Evolutionary conservation across 2,113 vertebrate species (phyloP), one percentile per base, ranked within the genome.

Genomic region (Bucco capensis): DNA sequence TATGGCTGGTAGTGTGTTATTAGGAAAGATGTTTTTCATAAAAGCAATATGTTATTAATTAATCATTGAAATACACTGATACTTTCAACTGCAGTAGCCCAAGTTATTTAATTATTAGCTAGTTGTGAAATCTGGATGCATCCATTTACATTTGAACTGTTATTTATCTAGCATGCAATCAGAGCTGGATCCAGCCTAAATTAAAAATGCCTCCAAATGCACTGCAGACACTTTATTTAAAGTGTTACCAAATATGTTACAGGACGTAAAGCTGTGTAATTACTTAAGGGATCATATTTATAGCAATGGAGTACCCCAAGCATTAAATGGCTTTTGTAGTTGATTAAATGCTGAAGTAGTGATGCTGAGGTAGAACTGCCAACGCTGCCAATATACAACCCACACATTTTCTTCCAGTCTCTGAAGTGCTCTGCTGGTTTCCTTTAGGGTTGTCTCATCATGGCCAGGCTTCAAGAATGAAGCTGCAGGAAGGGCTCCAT

Each of bases 261-360:
- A 95, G 93, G 80, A 95, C 44, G 49, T 94, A 96, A 95, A 94
- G 83, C 90, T 90, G 37, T 90, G 83, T 90, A 95, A 95, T 94
- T 95, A 90, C 90, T 96, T 92, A 94, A 69, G 90, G 80, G 80
- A 92, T 93, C 83, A 75, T 95, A 95, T 96, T 95, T 95, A 93
- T 93, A 92, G 83, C 73, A 70, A 4, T 94, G 66, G 37, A 95
- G 88, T 50, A 93, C 88, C 61, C 93, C 86, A 94, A 90, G 86
- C 86, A 88, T 95, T 95, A 91, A 95, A 95, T 88, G 83, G 77
- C 86, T 93, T 94, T 93, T 93, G 93, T 95, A 93, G 69, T 71
- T 95, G 90, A 94, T 95, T 88, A 86, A 94, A 94, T 53, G 90
- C 58, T 91, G 88, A 95, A 95, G 83, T 49, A 95, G 83, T 49